Evolutionary conservation across 64 coral and sea anemone species (phyloP).

Genomic region (Trachythela sp.): DNA sequence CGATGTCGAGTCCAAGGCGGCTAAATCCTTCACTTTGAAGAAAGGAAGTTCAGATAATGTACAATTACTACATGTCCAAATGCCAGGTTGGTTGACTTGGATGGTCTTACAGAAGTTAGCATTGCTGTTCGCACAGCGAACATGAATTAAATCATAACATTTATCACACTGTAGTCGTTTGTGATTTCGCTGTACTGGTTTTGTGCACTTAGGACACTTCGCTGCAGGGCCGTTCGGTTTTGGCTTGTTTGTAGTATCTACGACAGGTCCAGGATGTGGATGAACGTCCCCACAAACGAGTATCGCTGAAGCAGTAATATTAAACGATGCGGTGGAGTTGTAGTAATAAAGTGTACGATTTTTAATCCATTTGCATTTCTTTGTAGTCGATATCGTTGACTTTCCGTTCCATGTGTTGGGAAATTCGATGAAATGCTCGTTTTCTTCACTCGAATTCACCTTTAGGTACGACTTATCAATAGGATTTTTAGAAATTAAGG

Average conservation of each 20-base stretch:
- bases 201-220: background rate
- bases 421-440: no score
- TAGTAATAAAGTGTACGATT: no score
- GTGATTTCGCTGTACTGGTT: conserved; percentile 9
- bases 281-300: background rate
- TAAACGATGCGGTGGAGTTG: no score
- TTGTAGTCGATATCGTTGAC: conserved; percentile 15
- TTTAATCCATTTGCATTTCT: conserved; percentile 3
- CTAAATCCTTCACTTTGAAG: conserved; percentile 7
- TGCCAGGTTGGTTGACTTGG: background rate
- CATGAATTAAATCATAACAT: conserved; percentile 27
- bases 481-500: no score
- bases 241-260: background rate
- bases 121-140: background rate
- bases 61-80: background rate
- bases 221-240: background rate
- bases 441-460: no score
- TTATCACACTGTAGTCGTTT: conserved; percentile 14
- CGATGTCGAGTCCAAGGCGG: background rate
- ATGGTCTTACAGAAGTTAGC: background rate
- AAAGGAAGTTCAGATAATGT: conserved; percentile 19
- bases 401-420: no score
- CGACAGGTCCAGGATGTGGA: no score
- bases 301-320: no score
- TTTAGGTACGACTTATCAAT: no score